Evolutionary conservation across 2,888 invertebrate genomes (phyloP).

Genomic region (Monochamus alternatus): DNA sequence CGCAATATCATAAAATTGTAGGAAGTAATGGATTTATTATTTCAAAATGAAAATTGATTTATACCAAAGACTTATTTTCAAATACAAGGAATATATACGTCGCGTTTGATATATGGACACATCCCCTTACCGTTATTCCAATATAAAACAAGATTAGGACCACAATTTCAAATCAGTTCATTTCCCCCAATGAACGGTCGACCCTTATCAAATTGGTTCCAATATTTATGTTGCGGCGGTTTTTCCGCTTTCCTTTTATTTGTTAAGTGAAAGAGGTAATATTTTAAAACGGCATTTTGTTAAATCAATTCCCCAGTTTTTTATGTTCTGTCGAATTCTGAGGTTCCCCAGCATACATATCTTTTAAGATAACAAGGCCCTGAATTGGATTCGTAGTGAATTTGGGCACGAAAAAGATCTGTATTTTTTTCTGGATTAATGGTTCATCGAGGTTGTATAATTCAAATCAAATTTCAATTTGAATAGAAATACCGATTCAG

Average conservation of each 20-base stretch:
- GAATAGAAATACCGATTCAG: no score
- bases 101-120: not conserved
- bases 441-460: no score
- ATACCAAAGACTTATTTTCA: not conserved
- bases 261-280: constrained; percentile 27
- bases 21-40: not conserved
- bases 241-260: constrained; percentile 15
- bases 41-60: not conserved
- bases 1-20: no score
- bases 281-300: not conserved
- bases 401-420: no score
- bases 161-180: constrained; percentile 30
- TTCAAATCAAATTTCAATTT: no score
- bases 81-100: not conserved
- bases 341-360: no score
- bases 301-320: not conserved
- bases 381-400: no score
- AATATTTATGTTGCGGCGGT: constrained; percentile 27
- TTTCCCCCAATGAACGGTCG: constrained; percentile 9
- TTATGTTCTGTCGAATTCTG: no score
- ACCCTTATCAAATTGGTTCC: constrained; percentile 29
- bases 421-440: no score
- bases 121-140: constrained; percentile 23
- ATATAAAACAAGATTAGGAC: constrained; percentile 32
- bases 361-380: no score